Evolutionary conservation across 1,140 invertebrate genomes (phyloP).

Genomic region (Scaptomyza montana): DNA sequence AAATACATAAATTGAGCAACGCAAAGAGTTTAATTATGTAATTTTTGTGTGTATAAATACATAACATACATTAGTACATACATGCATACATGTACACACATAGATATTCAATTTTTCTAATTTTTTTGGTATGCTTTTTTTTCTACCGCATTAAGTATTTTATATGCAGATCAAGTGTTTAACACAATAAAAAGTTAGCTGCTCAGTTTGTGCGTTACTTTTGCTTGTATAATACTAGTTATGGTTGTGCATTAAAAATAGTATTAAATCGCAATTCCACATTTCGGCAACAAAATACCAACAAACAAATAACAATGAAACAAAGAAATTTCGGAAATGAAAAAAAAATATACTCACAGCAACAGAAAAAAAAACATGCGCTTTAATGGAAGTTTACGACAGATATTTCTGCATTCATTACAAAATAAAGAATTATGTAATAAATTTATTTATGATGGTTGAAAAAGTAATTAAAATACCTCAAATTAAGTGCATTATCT

Average conservation of each 20-base stretch:
- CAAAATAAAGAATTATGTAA: conserved; percentile 42
- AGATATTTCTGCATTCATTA: conserved; percentile 29
- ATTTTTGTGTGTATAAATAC: conserved; percentile 23
- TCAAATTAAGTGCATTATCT: conserved; percentile 83
- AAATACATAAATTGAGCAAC: conserved; percentile 30
- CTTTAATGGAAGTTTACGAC: conserved; percentile 21
- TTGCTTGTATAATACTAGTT: conserved; percentile 74
- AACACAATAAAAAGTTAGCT: conserved; percentile 21
- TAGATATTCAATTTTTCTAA: not conserved
- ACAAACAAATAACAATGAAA: conserved; percentile 16
- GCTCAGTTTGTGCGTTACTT: conserved; percentile 37
- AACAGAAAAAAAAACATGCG: conserved; percentile 22
- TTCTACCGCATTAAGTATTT: conserved; percentile 31
- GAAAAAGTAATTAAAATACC: conserved; percentile 82
- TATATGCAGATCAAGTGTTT: conserved; percentile 1
- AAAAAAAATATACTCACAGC: conserved; percentile 28
- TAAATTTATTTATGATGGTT: conserved; percentile 68
- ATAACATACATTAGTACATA: conserved; percentile 26
- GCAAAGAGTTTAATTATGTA: conserved; percentile 47
- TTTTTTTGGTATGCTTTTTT: conserved; percentile 22
- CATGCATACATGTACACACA: conserved; percentile 31
- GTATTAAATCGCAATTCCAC: conserved; percentile 46
- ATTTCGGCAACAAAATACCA: conserved; percentile 66
- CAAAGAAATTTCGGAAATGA: conserved; percentile 38
- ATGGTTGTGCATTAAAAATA: conserved; percentile 47